These are phyloP conservation scores for Danio albolineatus DNA, from an alignment of 2,797 vertebrate genomes.

Conservation along the genomic window DNA sequence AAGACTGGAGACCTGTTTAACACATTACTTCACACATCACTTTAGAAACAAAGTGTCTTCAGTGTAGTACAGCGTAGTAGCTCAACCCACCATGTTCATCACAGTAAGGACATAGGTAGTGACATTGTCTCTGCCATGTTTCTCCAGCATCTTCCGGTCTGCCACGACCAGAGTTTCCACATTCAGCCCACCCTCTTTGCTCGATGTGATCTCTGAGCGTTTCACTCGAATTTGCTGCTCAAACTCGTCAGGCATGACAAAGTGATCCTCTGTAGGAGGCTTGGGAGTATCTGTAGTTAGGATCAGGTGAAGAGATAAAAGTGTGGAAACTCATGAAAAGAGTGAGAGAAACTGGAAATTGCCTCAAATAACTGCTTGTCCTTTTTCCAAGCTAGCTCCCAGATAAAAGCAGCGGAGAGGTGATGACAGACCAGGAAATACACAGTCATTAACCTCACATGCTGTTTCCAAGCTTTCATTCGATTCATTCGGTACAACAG, in stretches of 20 bases:
- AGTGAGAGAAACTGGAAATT: constrained; percentile 66
- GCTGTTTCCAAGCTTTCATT: constrained; percentile 56
- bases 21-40: neutral
- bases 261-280: constrained; percentile 82
- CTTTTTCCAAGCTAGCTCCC: constrained; percentile 66
- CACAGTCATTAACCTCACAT: constrained; percentile 60
- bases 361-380: constrained; percentile 59
- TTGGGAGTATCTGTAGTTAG: constrained; percentile 84
- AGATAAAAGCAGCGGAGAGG: constrained; percentile 61
- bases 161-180: constrained; percentile 98
- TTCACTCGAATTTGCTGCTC: constrained; percentile 78
- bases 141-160: constrained; percentile 96
- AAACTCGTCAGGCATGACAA: constrained; percentile 87
- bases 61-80: no score
- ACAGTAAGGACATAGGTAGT: constrained; percentile 96
- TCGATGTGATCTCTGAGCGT: constrained; percentile 86
- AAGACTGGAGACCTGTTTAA: constrained; percentile 91
- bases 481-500: constrained; percentile 14
- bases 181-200: constrained; percentile 85
- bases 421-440: constrained; percentile 72
- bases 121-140: constrained; percentile 92
- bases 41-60: neutral
- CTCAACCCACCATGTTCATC: constrained; percentile 93
- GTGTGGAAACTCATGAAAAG: constrained; percentile 10
- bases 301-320: constrained; percentile 34